Conservation (phyloP, 2,888 invertebrate genomes). For the Diadegma fenestrale region DNA sequence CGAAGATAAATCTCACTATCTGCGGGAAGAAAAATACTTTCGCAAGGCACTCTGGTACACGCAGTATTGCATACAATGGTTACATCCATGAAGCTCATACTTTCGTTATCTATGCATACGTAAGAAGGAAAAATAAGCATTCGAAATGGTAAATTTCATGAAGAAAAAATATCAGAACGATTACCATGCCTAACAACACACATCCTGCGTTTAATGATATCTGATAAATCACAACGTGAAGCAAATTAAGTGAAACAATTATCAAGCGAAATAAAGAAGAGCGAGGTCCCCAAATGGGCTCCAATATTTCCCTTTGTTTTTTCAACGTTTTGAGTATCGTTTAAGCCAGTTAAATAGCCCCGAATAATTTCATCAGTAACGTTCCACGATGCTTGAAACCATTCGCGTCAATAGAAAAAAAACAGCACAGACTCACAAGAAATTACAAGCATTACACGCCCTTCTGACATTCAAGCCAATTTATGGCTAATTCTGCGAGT, state of each 20-base stretch:
- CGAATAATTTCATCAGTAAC: neutral
- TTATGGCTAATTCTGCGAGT: neutral
- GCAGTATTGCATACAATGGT: constrained; percentile 1
- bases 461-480: neutral
- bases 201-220: constrained; percentile 6
- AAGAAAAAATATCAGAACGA: neutral
- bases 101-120: constrained; percentile 9
- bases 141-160: neutral
- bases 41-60: constrained; percentile 10
- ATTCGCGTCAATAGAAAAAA: neutral
- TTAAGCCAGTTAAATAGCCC: neutral
- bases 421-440: neutral
- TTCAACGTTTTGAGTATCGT: neutral
- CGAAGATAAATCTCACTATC: neutral
- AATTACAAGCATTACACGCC: neutral
- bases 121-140: neutral
- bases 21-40: constrained; percentile 5
- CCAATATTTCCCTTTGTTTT: neutral
- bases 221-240: neutral
- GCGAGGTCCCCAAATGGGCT: neutral
- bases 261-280: neutral
- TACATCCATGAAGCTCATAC: constrained; percentile 1
- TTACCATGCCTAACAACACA: constrained; percentile 16
- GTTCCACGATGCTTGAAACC: neutral
- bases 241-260: neutral